A percentile compares a stretch with the other conserved stretches of the same genome.
Conservation (phyloP, 2,888 invertebrate genomes). For the Morinoia aosen region DNA sequence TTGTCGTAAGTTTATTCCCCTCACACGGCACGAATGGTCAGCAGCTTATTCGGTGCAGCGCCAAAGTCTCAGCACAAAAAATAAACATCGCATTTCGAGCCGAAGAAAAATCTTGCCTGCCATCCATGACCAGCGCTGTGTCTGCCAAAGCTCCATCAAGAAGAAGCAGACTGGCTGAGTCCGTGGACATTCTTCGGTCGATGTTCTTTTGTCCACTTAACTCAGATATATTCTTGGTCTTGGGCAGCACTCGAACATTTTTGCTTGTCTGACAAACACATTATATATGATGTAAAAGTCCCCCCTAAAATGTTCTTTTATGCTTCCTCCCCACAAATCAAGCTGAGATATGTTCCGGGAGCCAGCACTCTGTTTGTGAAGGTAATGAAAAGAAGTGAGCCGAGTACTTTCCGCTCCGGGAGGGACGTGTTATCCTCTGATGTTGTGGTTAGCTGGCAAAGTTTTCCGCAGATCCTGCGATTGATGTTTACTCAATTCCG, state of each 20-base stretch:
- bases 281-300: constrained; percentile 12
- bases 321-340: neutral
- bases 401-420: neutral
- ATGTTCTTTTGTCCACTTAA: constrained; percentile 30
- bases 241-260: constrained; percentile 24
- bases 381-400: neutral
- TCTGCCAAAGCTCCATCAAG: constrained; percentile 1
- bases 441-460: neutral
- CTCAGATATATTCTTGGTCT: constrained; percentile 10
- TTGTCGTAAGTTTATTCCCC: neutral
- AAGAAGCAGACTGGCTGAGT: constrained; percentile 2
- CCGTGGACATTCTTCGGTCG: neutral
- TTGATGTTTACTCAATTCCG: neutral
- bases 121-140: neutral
- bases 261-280: constrained; percentile 7
- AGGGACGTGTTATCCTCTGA: neutral
- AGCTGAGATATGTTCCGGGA: neutral
- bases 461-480: neutral
- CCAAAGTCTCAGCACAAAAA: neutral
- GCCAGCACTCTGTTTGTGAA: neutral
- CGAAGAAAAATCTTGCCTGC: neutral
- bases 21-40: neutral
- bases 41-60: neutral
- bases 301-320: neutral
- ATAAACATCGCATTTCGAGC: constrained; percentile 14